These are phyloP conservation scores for Acleris literana DNA, from an alignment of 2,888 invertebrate species.

Conservation along the genomic window DNA sequence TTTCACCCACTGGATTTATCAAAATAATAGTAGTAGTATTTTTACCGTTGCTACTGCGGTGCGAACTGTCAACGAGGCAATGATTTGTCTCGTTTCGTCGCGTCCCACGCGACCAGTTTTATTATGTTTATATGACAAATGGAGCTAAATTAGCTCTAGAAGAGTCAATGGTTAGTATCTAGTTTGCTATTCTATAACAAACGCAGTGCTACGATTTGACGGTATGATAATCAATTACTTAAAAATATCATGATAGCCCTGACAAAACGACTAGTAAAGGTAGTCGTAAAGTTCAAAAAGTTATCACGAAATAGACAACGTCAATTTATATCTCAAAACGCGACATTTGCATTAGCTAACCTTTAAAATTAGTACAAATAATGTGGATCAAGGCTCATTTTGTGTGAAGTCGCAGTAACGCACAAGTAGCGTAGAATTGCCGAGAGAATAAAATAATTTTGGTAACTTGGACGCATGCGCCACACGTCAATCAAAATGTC, in stretches of 20 bases:
- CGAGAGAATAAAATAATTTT: constrained; percentile 56
- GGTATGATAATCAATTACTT: neutral
- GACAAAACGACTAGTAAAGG: neutral
- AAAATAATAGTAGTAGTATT: constrained; percentile 24
- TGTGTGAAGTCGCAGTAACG: constrained; percentile 54
- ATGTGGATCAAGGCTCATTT: constrained; percentile 64
- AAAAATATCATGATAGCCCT: too few relatives aligned
- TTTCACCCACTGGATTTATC: constrained; percentile 1
- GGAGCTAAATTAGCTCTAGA: constrained; percentile 18
- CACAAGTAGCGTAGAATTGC: constrained; percentile 51
- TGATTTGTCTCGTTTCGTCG: constrained; percentile 57
- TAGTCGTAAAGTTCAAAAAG: constrained; percentile 24
- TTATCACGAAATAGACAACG: constrained; percentile 17
- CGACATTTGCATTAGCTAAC: constrained; percentile 32
- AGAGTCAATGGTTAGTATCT: constrained; percentile 3
- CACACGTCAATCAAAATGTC: constrained; percentile 71
- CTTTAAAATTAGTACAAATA: constrained; percentile 39
- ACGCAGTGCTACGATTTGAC: neutral
- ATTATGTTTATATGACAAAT: constrained; percentile 45
- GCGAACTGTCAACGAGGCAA: constrained; percentile 48
- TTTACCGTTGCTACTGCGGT: constrained; percentile 41
- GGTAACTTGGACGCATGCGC: constrained; percentile 48
- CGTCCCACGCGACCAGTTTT: constrained; percentile 58
- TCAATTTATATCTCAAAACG: constrained; percentile 31
- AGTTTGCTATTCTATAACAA: constrained; percentile 11